Evolutionary conservation across 2,797 vertebrate genomes (phyloP), one percentile per base, ranked within the genome.

Genomic region (Euthynnus affinis): DNA sequence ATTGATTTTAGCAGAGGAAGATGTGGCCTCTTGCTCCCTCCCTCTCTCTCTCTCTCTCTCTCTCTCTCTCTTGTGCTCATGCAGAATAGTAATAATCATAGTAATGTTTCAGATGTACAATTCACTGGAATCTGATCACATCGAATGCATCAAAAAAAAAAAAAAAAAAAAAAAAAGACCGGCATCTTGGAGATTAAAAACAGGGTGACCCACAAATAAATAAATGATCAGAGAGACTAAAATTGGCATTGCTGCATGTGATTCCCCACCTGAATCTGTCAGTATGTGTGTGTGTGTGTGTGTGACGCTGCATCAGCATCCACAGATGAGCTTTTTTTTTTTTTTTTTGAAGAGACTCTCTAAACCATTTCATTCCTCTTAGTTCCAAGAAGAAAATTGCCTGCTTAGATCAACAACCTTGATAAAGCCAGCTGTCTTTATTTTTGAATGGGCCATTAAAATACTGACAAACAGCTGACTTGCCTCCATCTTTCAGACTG

Each of bases 1-100:
- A 92, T 86, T 87, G 88, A 93, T 88, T 94, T 92, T 59, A 84
- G 63, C 74, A 64, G 65, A 59, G 44, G 73, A 67, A 81, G 76
- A 85, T 69, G 85, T 84, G 84, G 86, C 76, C 85, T 86, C 76
- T 66, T 58, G 44, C 79, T 59, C 75, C 42, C 51, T n/a, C 73
- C 58, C 55, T 40, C 63, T 48, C 59, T 27, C 27, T 27, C 27
- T 27, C 27, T 27, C 27, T 27, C 3, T 29, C 27, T 29, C 27
- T 29, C 27, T 29, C 27, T 29, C 27, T 29, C 27, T n/a, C 73
- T 62, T n/a, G n/a, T n/a, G n/a, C n/a, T 75, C 63, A 74, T 71
- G 80, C 69, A 69, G 81, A 88, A 87, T 76, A 70, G 72, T 83
- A 76, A 85, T 89, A 86, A 92, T 86, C 73, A 56, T 78, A 71